Percentiles rank a stretch among this genome's conserved stretches.
phyloP scores from a whole-genome alignment of 2,888 invertebrate genomes.

The Periphyllus acericola region DNA sequence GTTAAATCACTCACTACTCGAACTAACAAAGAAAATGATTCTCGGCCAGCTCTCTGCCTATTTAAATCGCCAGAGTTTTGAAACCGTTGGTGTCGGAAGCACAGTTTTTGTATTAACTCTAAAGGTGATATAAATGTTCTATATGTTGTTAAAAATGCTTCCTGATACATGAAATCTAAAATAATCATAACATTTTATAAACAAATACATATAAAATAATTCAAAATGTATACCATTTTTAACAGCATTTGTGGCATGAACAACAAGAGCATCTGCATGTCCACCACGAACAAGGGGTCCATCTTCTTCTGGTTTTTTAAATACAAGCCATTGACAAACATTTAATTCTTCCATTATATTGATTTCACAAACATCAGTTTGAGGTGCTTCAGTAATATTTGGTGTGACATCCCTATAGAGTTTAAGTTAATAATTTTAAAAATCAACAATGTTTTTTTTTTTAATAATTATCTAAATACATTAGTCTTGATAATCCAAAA shows the following conservation, averaged over 20 bases:
- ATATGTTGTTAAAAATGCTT: constrained; percentile 98
- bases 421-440: neutral
- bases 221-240: constrained; percentile 75
- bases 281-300: constrained; percentile 94
- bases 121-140: constrained; percentile 91
- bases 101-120: constrained; percentile 86
- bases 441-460: neutral
- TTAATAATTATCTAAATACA: neutral
- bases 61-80: constrained; percentile 76
- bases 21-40: constrained; percentile 92
- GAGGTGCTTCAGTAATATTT: constrained; percentile 16
- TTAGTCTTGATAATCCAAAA: too few relatives aligned
- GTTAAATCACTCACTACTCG: constrained; percentile 95
- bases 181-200: constrained; percentile 62
- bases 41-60: constrained; percentile 81
- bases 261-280: constrained; percentile 91
- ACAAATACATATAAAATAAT: constrained; percentile 20
- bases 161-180: constrained; percentile 91
- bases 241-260: constrained; percentile 94
- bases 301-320: constrained; percentile 84
- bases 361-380: constrained; percentile 37
- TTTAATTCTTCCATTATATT: constrained; percentile 71
- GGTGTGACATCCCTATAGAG: constrained; percentile 24
- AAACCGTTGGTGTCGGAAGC: constrained; percentile 81
- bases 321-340: constrained; percentile 80